Evolutionary conservation across 2,797 vertebrate species (phyloP).

Genomic region (Odontamblyopus rebecca): DNA sequence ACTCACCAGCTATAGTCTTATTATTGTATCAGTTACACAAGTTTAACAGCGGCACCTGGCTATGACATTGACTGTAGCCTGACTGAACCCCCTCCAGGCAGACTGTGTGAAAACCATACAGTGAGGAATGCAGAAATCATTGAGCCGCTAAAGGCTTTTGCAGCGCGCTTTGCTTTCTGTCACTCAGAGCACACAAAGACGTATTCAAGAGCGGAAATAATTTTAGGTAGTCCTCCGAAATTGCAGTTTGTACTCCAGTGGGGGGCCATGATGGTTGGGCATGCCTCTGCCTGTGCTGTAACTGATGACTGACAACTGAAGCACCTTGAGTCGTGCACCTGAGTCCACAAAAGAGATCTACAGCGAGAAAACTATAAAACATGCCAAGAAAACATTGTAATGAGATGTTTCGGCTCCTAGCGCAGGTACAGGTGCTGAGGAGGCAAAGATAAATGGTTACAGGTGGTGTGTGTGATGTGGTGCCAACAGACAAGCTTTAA

Average conservation of each 20-base stretch:
- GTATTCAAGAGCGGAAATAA: conserved; percentile 71
- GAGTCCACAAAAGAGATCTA: conserved; percentile 43
- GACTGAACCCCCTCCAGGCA: conserved; percentile 39
- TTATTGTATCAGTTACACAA: conserved; percentile 57
- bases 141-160: conserved; percentile 49
- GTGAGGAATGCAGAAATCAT: conserved; percentile 58
- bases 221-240: conserved; percentile 67
- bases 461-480: conserved; percentile 39
- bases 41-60: conserved; percentile 52
- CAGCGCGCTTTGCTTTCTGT: conserved; percentile 44
- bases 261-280: conserved; percentile 61
- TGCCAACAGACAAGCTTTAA: conserved; percentile 55
- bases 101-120: conserved; percentile 52
- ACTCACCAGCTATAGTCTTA: conserved; percentile 34
- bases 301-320: conserved; percentile 71
- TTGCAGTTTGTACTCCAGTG: conserved; percentile 71
- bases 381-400: conserved; percentile 43
- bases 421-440: conserved; percentile 53
- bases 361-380: conserved; percentile 45
- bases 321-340: conserved; percentile 44
- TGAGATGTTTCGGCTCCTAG: conserved; percentile 36
- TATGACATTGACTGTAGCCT: conserved; percentile 44
- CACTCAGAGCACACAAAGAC: conserved; percentile 63
- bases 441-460: conserved; percentile 57
- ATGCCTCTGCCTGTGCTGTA: conserved; percentile 68